Evolutionary conservation across 2,113 vertebrate species (phyloP), one percentile per base, ranked within the genome.

Genomic region (Catharus minimus): DNA sequence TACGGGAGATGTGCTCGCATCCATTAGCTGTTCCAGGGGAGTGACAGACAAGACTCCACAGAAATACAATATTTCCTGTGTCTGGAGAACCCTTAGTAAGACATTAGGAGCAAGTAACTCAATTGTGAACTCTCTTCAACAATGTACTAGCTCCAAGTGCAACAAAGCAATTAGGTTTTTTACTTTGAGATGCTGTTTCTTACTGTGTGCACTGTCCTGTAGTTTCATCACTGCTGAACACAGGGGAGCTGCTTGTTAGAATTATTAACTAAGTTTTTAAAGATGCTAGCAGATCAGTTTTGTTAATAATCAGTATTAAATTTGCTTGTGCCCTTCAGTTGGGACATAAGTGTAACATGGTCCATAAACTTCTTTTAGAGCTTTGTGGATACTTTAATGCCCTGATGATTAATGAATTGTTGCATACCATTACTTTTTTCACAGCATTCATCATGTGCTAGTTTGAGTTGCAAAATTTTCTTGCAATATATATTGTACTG

Each of bases 261-360:
- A 75, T 67, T 86, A 20, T 77, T 87, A 72, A 55, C 43, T n/a
- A 87, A 86, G 33, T 93, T 90, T 95, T 86, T 80, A 22, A 71
- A 81, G 71, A 77, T 2, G 19, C 43, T n/a, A 28, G 71, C 52
- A 68, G 43, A 82, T 76, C 20, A 33, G 19, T 87, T 90, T 94
- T 92, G n/a, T 74, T 93, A 68, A 75, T 88, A 88, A 84, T 84
- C 39, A 44, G 39, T 90, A n/a, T 89, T 87, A 67, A 76, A 85
- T 90, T 79, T 95, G 49, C 53, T 74, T 89, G 43, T 92, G 77
- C 58, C 71, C 60, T 92, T 89, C 14, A 4, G 18, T 47, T 75
- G 83, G 71, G 62, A 85, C 55, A 7, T 61, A 92, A 72, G 78
- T 55, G 22, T 79, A 66, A 46, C 38, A 62, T 73, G 66, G 81